These are phyloP conservation scores for Escarpia spicata DNA, from an alignment of 2,888 invertebrate species.

Conservation along the genomic window DNA sequence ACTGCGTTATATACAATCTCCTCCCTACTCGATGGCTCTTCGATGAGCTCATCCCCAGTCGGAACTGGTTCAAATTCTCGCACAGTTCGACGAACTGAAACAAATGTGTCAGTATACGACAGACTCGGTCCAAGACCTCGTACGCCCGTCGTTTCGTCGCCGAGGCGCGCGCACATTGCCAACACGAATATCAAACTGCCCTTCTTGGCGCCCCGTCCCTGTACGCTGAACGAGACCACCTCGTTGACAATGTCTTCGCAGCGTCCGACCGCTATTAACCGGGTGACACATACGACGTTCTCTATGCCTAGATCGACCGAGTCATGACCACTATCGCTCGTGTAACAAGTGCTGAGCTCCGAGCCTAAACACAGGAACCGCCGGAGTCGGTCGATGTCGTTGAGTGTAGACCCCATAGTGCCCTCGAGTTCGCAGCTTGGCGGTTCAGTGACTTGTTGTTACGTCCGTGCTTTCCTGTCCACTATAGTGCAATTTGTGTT, in stretches of 20 bases:
- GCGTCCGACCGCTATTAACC: constrained; percentile 55
- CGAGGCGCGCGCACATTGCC: constrained; percentile 71
- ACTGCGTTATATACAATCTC: no score
- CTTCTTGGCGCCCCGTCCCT: constrained; percentile 65
- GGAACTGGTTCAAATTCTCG: constrained; percentile 65
- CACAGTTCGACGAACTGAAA: constrained; percentile 74
- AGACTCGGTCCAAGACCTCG: constrained; percentile 70
- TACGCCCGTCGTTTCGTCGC: constrained; percentile 70
- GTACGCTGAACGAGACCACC: constrained; percentile 55
- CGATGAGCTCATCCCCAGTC: constrained; percentile 76
- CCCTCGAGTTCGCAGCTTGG: constrained; percentile 45
- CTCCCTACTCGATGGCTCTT: constrained; percentile 68
- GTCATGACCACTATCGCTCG: constrained; percentile 47
- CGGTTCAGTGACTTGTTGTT: constrained; percentile 20
- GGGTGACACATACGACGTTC: constrained; percentile 55
- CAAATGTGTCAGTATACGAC: constrained; percentile 74
- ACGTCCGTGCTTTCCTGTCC: not conserved
- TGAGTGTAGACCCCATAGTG: constrained; percentile 58
- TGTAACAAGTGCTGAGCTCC: constrained; percentile 59
- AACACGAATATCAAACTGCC: constrained; percentile 72
- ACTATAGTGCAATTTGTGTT: not conserved
- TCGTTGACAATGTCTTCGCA: constrained; percentile 58
- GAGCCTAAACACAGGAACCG: constrained; percentile 63
- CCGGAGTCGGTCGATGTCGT: constrained; percentile 57
- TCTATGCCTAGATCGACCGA: constrained; percentile 49